Evolutionary conservation across 2,888 invertebrate species (phyloP), one percentile per base, ranked within the genome.

Genomic region (Xestia c-nigrum): DNA sequence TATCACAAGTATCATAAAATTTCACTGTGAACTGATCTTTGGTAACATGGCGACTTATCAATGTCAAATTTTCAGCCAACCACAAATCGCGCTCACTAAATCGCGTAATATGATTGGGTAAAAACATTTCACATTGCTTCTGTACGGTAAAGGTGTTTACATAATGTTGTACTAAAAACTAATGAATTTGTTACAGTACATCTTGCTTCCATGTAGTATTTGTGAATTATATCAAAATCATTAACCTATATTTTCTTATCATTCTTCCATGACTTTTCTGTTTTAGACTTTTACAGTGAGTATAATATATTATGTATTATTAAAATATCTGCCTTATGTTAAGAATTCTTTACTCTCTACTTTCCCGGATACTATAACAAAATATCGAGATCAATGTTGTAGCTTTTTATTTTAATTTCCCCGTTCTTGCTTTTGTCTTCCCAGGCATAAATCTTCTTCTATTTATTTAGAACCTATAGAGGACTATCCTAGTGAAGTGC

Each of bases 191-290:
- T 82, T 84, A 76, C 83, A 78, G 12, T 55, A 84, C 64, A 85
- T 86, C 87, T 92, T 92, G 95, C 94, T 92, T 95, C 95, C 94
- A 95, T 95, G 92, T 95, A 94, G 95, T 95, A 95, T 94, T 94
- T 95, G 95, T 96, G 94, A 90, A 64, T 64, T 91, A 86, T 87
- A 85, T 89, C 88, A 90, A 93, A 93, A 93, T 90, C 90, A 93
- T 94, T 92, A 88, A 87, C 87, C 88, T 90, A 88, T 90, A 89
- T 90, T 87, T 91, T 91, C 85, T 90, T 89, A 76, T 19, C 72
- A 84, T 91, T 90, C 76, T 94, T 96, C 94, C 95, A 95, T 95
- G 94, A 92, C 94, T 94, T 91, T 93, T 94, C 93, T 94, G 90
- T 94, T 94, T 93, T 94, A 95, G 94, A 94, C 81, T 89, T 88